Base-by-base conservation (phyloP, 1,140 invertebrate species). In the Phocides pigmalion region DNA sequence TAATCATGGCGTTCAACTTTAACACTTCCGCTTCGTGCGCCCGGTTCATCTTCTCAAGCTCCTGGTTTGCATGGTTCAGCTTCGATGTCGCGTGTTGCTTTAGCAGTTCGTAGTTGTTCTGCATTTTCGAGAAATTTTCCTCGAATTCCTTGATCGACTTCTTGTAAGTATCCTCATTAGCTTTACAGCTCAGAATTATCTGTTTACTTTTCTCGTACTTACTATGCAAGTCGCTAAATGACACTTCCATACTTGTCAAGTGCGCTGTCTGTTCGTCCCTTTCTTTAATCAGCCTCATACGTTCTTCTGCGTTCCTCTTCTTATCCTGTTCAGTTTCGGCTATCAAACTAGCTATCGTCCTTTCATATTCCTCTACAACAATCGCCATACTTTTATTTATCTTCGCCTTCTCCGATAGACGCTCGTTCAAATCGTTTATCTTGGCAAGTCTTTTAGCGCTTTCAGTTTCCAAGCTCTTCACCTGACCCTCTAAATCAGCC, bases 181-280 rank as follows among this genome's bases (percentile, higher is more conserved):
- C 77, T 78, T 91, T 92, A 54, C 85, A 89, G 47, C 69, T 83
- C 1, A 90, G 47, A 66, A 92, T 89, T 4, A 91, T 80, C 71
- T 90, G 83, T 69, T 92, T 92, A 59, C 86, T 87, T 37, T 91
- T 89, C 54, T 92, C 90, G 56, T 92, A 92, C 76, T 92, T 92
- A 16, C 93, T 94, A 82, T 96, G 95, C 66, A 96, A 92, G 90
- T 96, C 96, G 63, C 94, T 95, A 78, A 96, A 97, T 20, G 95
- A 96, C 53, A 93, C 93, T 91, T 96, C 96, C 79, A 96, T 94
- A 74, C 94, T 95, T 28, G 94, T 93, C 49, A 97, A 86, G 84
- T 97, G 96, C 74, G 95, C 93, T 63, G 94, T 92, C 66, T 95
- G 95, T 84, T 95, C 93, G 71, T 95, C 94, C 72, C 93, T 92